Percentiles rank a stretch among this genome's conserved stretches.
phyloP scores from a whole-genome alignment of 2,797 vertebrate genomes.

The Gambelia wislizenii region DNA sequence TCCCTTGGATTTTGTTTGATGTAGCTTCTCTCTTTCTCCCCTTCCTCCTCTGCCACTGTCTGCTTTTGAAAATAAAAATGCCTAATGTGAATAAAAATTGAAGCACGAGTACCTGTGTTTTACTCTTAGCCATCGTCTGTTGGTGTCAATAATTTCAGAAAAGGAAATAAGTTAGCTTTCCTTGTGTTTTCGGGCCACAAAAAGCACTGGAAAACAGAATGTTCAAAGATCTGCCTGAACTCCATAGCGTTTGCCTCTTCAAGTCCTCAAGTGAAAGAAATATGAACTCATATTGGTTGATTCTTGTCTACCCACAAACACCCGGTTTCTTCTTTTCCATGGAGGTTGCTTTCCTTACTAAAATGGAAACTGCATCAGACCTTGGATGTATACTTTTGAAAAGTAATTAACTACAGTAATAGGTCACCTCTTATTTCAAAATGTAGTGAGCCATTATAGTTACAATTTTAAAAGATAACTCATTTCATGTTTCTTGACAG shows the following conservation, averaged over 20 bases:
- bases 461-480: too few species aligned
- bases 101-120: slow-evolving; percentile 65
- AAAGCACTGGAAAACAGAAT: slow-evolving; percentile 67
- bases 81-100: slow-evolving; percentile 64
- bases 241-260: slow-evolving; percentile 50
- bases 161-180: slow-evolving; percentile 69
- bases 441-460: too few species aligned
- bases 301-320: slow-evolving; percentile 38
- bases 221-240: slow-evolving; percentile 59
- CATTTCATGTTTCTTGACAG: too few species aligned
- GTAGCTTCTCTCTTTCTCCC: slow-evolving; percentile 79
- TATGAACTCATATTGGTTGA: slow-evolving; percentile 63
- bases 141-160: slow-evolving; percentile 72
- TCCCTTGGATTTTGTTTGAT: slow-evolving; percentile 77
- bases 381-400: too few species aligned
- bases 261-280: slow-evolving; percentile 52
- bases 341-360: slow-evolving; percentile 17
- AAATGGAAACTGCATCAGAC: slow-evolving; percentile 28
- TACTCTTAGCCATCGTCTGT: slow-evolving; percentile 73
- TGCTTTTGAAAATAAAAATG: slow-evolving; percentile 71
- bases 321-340: slow-evolving; percentile 42
- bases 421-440: too few species aligned
- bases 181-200: slow-evolving; percentile 63
- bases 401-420: too few species aligned
- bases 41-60: slow-evolving; percentile 59